These are phyloP conservation scores for Serranus cabrilla DNA, from an alignment of 2,797 vertebrate species.

Conservation along the genomic window DNA sequence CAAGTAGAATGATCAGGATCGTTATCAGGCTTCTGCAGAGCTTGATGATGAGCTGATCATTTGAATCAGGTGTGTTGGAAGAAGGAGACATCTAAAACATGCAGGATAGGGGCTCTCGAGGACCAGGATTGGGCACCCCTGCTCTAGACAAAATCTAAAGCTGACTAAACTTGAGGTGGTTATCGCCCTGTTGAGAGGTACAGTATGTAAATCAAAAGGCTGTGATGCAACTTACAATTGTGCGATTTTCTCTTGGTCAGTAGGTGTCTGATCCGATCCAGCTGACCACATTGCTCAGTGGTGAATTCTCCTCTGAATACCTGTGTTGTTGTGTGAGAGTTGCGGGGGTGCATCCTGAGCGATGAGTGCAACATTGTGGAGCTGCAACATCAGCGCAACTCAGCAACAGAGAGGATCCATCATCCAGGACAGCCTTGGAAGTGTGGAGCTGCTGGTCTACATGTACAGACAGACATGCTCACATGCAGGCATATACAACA, in stretches of 20 bases:
- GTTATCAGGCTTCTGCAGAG: too few relatives aligned
- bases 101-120: too few relatives aligned
- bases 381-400: conserved; percentile 78
- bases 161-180: too few relatives aligned
- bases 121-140: too few relatives aligned
- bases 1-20: too few relatives aligned
- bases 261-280: conserved; percentile 14
- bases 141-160: too few relatives aligned
- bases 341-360: conserved; percentile 55
- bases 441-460: conserved; percentile 40
- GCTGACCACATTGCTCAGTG: conserved; percentile 5
- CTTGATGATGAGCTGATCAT: too few relatives aligned
- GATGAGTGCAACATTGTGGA: conserved; percentile 56
- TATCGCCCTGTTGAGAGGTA: too few relatives aligned
- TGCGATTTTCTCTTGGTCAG: conserved; percentile 21
- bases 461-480: conserved; percentile 21
- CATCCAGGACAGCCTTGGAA: conserved; percentile 64
- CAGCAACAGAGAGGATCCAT: conserved; percentile 74
- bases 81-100: too few relatives aligned
- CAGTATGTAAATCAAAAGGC: conserved; percentile 6
- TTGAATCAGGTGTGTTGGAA: too few relatives aligned
- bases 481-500: conserved; percentile 25
- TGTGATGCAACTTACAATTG: background rate
- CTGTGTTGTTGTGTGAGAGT: background rate
- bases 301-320: conserved; percentile 32